Conservation (phyloP, 2,797 vertebrate genomes). For the Melanotaenia trifasciata region DNA sequence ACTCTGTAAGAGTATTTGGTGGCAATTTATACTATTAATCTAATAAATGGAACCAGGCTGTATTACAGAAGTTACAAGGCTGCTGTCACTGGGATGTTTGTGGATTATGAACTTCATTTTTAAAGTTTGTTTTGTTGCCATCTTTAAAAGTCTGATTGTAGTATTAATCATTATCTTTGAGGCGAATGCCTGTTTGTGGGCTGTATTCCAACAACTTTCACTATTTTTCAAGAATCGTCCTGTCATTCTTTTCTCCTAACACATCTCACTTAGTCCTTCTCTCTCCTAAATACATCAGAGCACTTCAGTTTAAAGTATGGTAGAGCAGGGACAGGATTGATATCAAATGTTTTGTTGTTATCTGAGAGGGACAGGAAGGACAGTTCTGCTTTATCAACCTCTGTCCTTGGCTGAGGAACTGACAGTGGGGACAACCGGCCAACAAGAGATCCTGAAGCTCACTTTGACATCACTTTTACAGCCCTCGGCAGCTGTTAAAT, state of each 20-base stretch:
- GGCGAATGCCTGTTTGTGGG: not conserved
- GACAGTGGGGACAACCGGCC: constrained; percentile 11
- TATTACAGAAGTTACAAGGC: too few relatives aligned
- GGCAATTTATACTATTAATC: not conserved
- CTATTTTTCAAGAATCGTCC: not conserved
- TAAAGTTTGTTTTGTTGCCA: not conserved
- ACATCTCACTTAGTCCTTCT: not conserved
- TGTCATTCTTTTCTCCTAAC: not conserved
- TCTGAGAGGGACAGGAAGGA: constrained; percentile 65
- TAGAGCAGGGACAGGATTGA: constrained; percentile 27
- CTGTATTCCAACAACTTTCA: not conserved
- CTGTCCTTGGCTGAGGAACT: constrained; percentile 45
- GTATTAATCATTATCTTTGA: not conserved
- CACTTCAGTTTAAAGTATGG: not conserved
- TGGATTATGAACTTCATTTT: not conserved
- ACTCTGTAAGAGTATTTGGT: not conserved
- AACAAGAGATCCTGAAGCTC: not conserved
- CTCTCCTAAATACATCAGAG: not conserved
- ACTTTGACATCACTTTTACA: not conserved
- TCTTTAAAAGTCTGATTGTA: not conserved
- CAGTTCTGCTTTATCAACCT: constrained; percentile 42
- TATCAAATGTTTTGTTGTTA: constrained; percentile 63
- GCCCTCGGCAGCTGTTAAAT: not conserved
- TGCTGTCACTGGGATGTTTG: not conserved
- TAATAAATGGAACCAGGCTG: not conserved